Percentiles rank a stretch among this genome's conserved stretches.
phyloP scores from a whole-genome alignment of 1,140 invertebrate species.

The Cyclina sinensis region DNA sequence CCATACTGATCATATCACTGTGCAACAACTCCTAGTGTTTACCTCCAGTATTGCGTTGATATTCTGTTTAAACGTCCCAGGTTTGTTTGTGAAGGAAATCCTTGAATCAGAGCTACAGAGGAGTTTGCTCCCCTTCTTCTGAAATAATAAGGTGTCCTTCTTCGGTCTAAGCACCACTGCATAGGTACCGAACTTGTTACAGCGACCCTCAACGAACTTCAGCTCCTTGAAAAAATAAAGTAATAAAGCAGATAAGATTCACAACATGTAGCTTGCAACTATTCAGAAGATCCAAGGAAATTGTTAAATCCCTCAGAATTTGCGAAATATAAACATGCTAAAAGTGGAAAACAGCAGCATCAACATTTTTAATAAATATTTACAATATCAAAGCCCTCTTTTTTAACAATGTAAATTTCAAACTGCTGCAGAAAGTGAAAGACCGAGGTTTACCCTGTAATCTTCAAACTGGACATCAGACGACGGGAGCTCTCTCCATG shows the following conservation, averaged over 20 bases:
- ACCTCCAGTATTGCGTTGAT: constrained; percentile 72
- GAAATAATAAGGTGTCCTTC: constrained; percentile 70
- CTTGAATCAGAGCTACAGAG: constrained; percentile 74
- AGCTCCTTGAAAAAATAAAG: constrained; percentile 72
- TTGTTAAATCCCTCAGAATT: too few relatives aligned
- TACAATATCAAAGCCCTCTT: too few relatives aligned
- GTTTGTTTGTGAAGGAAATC: constrained; percentile 70
- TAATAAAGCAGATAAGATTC: background rate
- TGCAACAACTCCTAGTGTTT: too few relatives aligned
- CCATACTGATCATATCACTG: too few relatives aligned
- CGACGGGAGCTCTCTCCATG: constrained; percentile 78
- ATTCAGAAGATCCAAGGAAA: too few relatives aligned
- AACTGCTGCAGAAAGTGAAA: too few relatives aligned
- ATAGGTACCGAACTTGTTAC: constrained; percentile 63
- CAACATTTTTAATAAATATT: too few relatives aligned
- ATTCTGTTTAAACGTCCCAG: constrained; percentile 63
- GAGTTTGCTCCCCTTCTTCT: constrained; percentile 73
- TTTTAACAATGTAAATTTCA: too few relatives aligned
- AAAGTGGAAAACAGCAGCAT: too few relatives aligned
- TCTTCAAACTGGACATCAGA: constrained; percentile 80
- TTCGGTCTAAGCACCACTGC: constrained; percentile 74
- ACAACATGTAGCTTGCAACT: too few relatives aligned
- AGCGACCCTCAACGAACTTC: constrained; percentile 73
- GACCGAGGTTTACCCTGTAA: constrained; percentile 77
- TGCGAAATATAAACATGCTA: too few relatives aligned